phyloP scores from a whole-genome alignment of 53 echinoderm and acorn worm genomes.

The Apostichopus leukothele region DNA sequence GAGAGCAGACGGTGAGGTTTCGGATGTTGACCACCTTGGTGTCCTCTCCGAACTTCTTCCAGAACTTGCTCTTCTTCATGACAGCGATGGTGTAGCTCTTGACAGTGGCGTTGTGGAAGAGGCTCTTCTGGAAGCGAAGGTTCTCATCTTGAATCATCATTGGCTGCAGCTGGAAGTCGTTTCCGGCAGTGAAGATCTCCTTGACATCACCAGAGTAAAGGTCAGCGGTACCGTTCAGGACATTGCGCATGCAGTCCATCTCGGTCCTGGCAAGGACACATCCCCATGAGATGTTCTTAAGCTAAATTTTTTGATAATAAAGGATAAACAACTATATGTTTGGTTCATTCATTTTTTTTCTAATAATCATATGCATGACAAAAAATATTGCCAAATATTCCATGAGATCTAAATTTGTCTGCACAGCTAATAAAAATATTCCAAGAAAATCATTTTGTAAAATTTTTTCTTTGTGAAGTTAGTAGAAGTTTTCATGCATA shows the following conservation, averaged over 20 bases:
- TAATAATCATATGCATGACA: too few relatives aligned
- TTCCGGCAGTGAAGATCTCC: constrained; percentile 89
- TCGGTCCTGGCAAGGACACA: constrained; percentile 67
- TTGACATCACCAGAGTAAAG: constrained; percentile 66
- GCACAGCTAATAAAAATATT: too few relatives aligned
- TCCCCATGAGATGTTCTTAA: constrained; percentile 81
- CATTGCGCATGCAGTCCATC: constrained; percentile 93
- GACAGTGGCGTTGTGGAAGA: constrained; percentile 55
- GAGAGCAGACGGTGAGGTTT: constrained; percentile 78
- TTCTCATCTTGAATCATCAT: constrained; percentile 57
- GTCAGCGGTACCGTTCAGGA: constrained; percentile 84
- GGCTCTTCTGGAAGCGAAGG: constrained; percentile 23
- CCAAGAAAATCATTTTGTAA: too few relatives aligned
- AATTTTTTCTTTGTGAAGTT: too few relatives aligned
- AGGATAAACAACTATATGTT: too few relatives aligned
- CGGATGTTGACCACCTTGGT: constrained; percentile 59
- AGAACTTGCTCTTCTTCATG: constrained; percentile 58
- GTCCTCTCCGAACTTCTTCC: constrained; percentile 58
- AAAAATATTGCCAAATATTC: too few relatives aligned
- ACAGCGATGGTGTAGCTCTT: constrained; percentile 85
- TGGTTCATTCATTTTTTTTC: too few relatives aligned
- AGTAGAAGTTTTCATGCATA: too few relatives aligned
- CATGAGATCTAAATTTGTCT: too few relatives aligned
- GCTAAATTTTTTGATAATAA: constrained; percentile 38
- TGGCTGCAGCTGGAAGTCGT: constrained; percentile 84